Evolutionary conservation across 92 coral and sea anemone genomes (phyloP).

Genomic region (Bergia puertoricense): DNA sequence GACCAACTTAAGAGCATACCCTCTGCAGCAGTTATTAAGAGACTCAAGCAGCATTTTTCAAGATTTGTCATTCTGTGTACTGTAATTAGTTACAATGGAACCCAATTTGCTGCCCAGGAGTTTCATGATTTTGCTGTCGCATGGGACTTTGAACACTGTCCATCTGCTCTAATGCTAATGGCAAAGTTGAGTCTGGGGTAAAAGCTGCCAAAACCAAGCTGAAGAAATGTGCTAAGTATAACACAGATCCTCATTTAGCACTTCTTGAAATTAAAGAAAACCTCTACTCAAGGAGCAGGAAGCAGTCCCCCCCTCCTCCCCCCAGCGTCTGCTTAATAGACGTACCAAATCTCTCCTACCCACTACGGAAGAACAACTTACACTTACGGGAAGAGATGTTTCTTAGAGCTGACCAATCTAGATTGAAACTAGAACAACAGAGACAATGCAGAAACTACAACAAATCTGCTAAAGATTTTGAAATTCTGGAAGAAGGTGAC

Average conservation of each 20-base stretch:
- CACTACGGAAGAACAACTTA: constrained; percentile 1
- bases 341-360: neutral
- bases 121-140: constrained; percentile 26
- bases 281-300: neutral
- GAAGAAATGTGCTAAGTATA: constrained; percentile 28
- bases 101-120: constrained; percentile 28
- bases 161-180: constrained; percentile 36
- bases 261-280: neutral
- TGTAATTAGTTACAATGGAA: constrained; percentile 26
- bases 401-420: no score
- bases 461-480: constrained; percentile 30
- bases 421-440: constrained; percentile 11
- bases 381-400: neutral
- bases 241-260: constrained; percentile 26
- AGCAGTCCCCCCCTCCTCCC: neutral
- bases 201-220: constrained; percentile 40
- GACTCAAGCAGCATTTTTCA: constrained; percentile 14
- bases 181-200: constrained; percentile 29
- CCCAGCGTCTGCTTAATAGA: no score
- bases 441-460: constrained; percentile 11
- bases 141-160: constrained; percentile 42
- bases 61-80: constrained; percentile 24
- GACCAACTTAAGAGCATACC: constrained; percentile 17
- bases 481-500: constrained; percentile 28
- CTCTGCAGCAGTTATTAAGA: constrained; percentile 10